phyloP scores from a whole-genome alignment of 1,140 invertebrate genomes.

The Cydia splendana region DNA sequence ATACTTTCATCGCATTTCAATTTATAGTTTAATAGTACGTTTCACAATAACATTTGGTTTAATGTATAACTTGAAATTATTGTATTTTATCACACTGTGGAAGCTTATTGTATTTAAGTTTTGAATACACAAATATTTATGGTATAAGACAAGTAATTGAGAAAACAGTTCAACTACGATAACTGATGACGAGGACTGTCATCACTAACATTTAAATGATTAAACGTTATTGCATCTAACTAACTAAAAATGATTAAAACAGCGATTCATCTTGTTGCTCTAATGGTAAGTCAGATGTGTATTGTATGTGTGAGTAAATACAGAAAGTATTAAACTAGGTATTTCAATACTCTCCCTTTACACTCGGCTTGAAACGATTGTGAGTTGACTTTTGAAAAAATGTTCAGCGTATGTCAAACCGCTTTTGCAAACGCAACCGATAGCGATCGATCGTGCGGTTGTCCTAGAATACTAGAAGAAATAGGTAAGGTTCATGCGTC shows the following conservation, averaged over 20 bases:
- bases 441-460: too few species aligned
- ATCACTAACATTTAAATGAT: neutral
- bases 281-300: constrained; percentile 2
- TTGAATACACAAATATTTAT: neutral
- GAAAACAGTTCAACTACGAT: neutral
- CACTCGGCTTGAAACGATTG: too few species aligned
- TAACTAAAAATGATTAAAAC: constrained; percentile 10
- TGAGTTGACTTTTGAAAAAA: too few species aligned
- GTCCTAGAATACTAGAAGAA: too few species aligned
- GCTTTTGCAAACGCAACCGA: too few species aligned
- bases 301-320: neutral
- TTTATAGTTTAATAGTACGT: neutral
- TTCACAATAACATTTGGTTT: constrained; percentile 7
- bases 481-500: too few species aligned
- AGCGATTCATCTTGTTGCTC: neutral
- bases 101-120: neutral
- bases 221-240: neutral
- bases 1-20: neutral
- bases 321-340: neutral
- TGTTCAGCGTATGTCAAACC: too few species aligned
- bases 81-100: neutral
- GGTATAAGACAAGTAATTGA: neutral
- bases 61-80: too few species aligned
- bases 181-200: neutral
- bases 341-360: too few species aligned